These are phyloP conservation scores for Pseudanteris insignis DNA, from an alignment of 2,888 invertebrate species.

Conservation along the genomic window DNA sequence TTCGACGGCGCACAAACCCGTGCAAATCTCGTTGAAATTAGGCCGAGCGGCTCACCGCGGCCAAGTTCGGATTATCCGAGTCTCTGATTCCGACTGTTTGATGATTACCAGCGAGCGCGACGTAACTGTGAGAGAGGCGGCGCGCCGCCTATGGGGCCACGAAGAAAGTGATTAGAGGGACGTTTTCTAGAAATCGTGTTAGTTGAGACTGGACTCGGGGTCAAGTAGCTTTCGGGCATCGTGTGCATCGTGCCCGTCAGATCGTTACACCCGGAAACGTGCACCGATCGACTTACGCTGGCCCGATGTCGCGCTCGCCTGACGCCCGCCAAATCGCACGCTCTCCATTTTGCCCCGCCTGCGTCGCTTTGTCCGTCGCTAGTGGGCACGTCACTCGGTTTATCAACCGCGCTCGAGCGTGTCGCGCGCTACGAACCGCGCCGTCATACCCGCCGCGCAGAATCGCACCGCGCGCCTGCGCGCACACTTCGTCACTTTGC, in stretches of 20 bases:
- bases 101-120: slow-evolving; percentile 33
- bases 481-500: slow-evolving; percentile 7
- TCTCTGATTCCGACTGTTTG: no score
- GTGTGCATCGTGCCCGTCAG: slow-evolving; percentile 60
- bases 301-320: slow-evolving; percentile 31
- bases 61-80: no score
- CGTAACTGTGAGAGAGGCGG: slow-evolving; percentile 6
- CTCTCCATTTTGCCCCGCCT: slow-evolving; percentile 30
- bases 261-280: slow-evolving; percentile 62
- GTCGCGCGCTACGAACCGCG: slow-evolving; percentile 2
- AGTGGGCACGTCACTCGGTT: slow-evolving; percentile 23
- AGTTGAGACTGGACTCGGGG: slow-evolving; percentile 56
- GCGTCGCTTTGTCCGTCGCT: slow-evolving; percentile 33
- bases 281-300: slow-evolving; percentile 9
- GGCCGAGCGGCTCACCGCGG: slow-evolving; percentile 7
- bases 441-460: background rate
- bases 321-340: slow-evolving; percentile 14
- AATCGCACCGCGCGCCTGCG: slow-evolving; percentile 2
- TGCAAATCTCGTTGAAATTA: no score
- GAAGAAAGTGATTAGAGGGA: slow-evolving; percentile 59
- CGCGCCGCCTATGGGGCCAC: slow-evolving; percentile 38
- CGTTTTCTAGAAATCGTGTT: slow-evolving; percentile 51
- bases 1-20: no score
- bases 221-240: slow-evolving; percentile 66
- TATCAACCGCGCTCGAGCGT: slow-evolving; percentile 27